Evolutionary conservation across 2,888 invertebrate species (phyloP).

Genomic region (Cyclophora punctaria): DNA sequence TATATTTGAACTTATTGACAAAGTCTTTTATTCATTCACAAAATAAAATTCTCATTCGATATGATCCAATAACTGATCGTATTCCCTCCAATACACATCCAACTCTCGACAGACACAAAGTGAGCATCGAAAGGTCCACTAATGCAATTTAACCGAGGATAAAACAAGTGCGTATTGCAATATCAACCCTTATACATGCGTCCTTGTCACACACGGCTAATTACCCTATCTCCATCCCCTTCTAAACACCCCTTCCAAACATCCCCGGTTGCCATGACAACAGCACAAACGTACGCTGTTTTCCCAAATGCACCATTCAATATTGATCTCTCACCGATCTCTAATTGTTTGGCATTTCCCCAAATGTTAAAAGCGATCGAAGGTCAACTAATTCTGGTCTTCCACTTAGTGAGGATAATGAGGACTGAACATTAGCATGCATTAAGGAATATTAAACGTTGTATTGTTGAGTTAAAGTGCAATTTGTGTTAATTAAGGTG

Average conservation of each 20-base stretch:
- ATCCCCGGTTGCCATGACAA: slow-evolving; percentile 59
- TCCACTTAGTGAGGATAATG: slow-evolving; percentile 8
- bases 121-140: slow-evolving; percentile 39
- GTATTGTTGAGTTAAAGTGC: slow-evolving; percentile 41
- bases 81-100: neutral
- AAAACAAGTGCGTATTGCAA: slow-evolving; percentile 52
- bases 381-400: slow-evolving; percentile 38
- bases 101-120: neutral
- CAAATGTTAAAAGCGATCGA: slow-evolving; percentile 20
- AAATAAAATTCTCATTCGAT: too few species aligned
- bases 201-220: slow-evolving; percentile 26
- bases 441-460: slow-evolving; percentile 52
- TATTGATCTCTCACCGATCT: slow-evolving; percentile 34
- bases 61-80: too few species aligned
- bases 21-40: too few species aligned
- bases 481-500: slow-evolving; percentile 47
- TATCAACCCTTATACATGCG: slow-evolving; percentile 36
- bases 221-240: slow-evolving; percentile 19
- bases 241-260: slow-evolving; percentile 50
- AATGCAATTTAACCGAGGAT: slow-evolving; percentile 63
- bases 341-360: slow-evolving; percentile 15
- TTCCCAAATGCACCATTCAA: slow-evolving; percentile 34
- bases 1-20: too few species aligned
- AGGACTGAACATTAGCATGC: slow-evolving; percentile 22
- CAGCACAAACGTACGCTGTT: slow-evolving; percentile 54